phyloP scores from a whole-genome alignment of 2,113 vertebrate species.

The Neolamprologus cancellatus region DNA sequence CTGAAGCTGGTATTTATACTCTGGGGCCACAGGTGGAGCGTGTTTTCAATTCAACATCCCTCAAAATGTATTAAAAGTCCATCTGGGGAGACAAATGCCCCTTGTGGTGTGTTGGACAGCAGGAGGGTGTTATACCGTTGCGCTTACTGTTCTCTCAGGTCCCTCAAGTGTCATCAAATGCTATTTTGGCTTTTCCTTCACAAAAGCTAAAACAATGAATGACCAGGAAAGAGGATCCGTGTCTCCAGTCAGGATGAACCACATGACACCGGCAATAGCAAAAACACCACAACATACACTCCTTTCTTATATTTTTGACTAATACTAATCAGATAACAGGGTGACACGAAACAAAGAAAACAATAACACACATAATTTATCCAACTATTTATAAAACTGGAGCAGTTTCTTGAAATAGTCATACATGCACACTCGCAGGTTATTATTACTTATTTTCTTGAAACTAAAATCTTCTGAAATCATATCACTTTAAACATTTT shows the following conservation, averaged over 20 bases:
- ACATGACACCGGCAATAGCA: not conserved
- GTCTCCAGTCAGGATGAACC: not conserved
- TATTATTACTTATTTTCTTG: not conserved
- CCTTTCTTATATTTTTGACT: not conserved
- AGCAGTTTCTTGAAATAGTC: fast-evolving
- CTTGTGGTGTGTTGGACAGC: not conserved
- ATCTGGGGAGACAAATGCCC: constrained; percentile 7
- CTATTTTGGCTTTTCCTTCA: constrained; percentile 60
- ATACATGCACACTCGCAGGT: not conserved
- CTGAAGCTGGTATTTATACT: not conserved
- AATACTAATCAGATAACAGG: not conserved
- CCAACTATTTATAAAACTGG: not conserved
- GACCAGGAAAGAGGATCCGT: constrained; percentile 28
- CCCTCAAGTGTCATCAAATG: constrained; percentile 33
- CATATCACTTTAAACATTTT: not conserved
- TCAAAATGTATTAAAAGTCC: constrained; percentile 1
- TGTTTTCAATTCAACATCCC: not conserved
- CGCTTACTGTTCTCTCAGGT: constrained; percentile 17
- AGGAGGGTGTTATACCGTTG: not conserved
- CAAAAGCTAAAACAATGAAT: constrained; percentile 41
- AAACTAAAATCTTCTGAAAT: not conserved
- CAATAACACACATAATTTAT: not conserved
- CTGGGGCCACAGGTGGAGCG: not conserved
- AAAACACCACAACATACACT: not conserved
- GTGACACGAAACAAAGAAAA: not conserved